Evolutionary conservation across 2,797 vertebrate genomes (phyloP).

Genomic region (Synaphobranchus kaupii): DNA sequence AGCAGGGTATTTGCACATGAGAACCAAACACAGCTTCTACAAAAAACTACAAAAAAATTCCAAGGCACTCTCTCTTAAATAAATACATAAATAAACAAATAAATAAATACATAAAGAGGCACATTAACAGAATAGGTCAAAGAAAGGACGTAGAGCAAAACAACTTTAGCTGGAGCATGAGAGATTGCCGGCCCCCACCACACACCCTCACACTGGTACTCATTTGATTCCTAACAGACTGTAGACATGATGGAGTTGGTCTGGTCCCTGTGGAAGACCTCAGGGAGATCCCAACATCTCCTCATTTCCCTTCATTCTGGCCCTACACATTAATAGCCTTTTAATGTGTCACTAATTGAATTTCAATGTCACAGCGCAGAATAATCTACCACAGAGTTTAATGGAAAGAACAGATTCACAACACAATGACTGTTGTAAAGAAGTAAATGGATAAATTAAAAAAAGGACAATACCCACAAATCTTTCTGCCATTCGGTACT

Average conservation of each 20-base stretch:
- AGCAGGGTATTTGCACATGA: neutral
- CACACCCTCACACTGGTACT: conserved; percentile 64
- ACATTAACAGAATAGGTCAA: neutral
- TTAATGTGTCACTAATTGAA: conserved; percentile 31
- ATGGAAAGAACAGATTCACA: neutral
- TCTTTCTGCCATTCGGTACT: conserved; percentile 39
- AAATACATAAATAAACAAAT: neutral
- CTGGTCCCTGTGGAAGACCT: conserved; percentile 56
- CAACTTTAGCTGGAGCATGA: neutral
- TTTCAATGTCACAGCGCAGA: conserved; percentile 44
- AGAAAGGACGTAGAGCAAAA: neutral
- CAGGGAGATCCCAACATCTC: conserved; percentile 56
- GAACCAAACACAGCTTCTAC: neutral
- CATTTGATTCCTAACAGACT: conserved; percentile 66
- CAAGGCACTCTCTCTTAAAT: neutral
- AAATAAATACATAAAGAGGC: neutral
- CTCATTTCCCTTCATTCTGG: conserved; percentile 44
- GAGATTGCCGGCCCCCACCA: neutral
- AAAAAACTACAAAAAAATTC: neutral
- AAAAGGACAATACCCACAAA: conserved; percentile 33
- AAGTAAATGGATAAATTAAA: conserved; percentile 40
- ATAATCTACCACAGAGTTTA: conserved; percentile 51
- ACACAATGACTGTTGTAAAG: neutral
- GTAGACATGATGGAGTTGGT: conserved; percentile 61
- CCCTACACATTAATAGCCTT: conserved; percentile 22